Base-by-base conservation (phyloP, 2,888 invertebrate species). In the Pachydiplax longipennis region DNA sequence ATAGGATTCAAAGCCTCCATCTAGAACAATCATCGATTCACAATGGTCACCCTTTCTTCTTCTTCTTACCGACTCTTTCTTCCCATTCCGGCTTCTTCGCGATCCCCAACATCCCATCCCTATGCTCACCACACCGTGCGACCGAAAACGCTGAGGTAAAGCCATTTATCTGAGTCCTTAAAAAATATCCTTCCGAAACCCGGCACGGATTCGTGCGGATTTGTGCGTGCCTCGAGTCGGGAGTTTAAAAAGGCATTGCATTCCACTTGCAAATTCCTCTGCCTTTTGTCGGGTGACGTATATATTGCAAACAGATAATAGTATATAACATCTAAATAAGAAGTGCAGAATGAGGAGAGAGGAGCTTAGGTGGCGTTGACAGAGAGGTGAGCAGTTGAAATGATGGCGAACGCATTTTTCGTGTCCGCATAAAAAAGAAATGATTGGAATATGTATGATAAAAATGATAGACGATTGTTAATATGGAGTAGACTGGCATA, bases 281-380 rank as follows among this genome's bases (percentile, higher is more conserved):
- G 18, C 61, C 40, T 65, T 83, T n/a, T 87, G 35, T 40, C 65
- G 61, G 25, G 87, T 87, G 87, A 65, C 87, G 65, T 87, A 87
- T 87, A 87, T 87, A 87, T 87, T 87, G 87, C 87, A 87, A 87
- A 65, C 87, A 40, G 58, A 65, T 87, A 87, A 87, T 87, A 87
- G 87, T 87, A 65, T 87, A 87, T 87, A 87, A 87, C 87, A 87
- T 87, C 87, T 87, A 87, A 87, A 87, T 87, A 37, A 87, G 87
- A 61, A 58, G 87, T 61, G 87, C 35, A 22, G 87, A 61, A 65
- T 87, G 87, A 37, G 87, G 61, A 22, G 87, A 61, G 31, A 87
- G 87, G 61, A 37, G 35, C 65, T 87, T 61, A 22, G n/a, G 58
- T 40, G 35, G 35, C 18, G 53, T 12, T n/a, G 81, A 40, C 82